Evolutionary conservation across 2,888 invertebrate genomes (phyloP).

Genomic region (Aphodius granarius): DNA sequence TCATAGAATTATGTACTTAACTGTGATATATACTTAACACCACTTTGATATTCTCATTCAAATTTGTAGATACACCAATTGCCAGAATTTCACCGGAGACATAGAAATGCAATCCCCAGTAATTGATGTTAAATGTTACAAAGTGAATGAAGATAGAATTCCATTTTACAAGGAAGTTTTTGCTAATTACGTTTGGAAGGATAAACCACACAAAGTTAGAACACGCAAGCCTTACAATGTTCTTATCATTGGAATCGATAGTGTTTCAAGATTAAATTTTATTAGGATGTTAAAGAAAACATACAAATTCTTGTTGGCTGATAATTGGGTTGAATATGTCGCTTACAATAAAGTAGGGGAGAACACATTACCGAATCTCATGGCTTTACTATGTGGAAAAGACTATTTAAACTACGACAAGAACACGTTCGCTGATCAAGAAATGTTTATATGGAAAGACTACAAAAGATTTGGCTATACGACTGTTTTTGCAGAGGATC

Average conservation of each 20-base stretch:
- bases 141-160: too few species aligned
- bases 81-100: too few species aligned
- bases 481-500: slow-evolving; percentile 82
- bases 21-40: not conserved
- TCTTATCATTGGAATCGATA: slow-evolving; percentile 80
- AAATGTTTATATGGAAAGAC: slow-evolving; percentile 77
- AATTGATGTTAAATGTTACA: too few species aligned
- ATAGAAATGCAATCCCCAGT: too few species aligned
- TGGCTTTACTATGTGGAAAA: slow-evolving; percentile 76
- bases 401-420: slow-evolving; percentile 48
- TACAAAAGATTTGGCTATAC: slow-evolving; percentile 71
- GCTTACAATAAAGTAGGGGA: slow-evolving; percentile 72
- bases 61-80: not conserved
- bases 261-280: slow-evolving; percentile 78
- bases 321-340: slow-evolving; percentile 42
- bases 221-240: slow-evolving; percentile 63
- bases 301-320: slow-evolving; percentile 65
- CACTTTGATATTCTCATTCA: not conserved
- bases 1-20: not conserved
- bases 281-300: slow-evolving; percentile 74
- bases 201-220: too few species aligned
- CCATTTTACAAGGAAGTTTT: too few species aligned
- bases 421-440: slow-evolving; percentile 66
- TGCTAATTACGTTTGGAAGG: too few species aligned
- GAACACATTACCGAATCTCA: slow-evolving; percentile 87